Base-by-base conservation (phyloP, 2,888 invertebrate species). In the Rhamnusium bicolor region DNA sequence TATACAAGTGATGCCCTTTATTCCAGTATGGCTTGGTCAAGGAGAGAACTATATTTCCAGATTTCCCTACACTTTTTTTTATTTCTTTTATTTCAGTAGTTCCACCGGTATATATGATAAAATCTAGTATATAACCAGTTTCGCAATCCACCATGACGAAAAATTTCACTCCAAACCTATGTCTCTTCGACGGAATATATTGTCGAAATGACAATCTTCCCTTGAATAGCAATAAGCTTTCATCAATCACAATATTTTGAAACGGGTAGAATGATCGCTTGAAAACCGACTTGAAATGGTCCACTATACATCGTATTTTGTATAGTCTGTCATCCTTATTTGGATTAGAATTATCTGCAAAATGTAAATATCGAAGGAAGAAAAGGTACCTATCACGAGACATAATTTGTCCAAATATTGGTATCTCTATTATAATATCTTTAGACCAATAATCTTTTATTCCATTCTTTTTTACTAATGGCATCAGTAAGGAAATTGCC, bases 171-270 rank as follows among this genome's bases (percentile, higher is more conserved):
- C n/a, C 63, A 7, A 47, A n/a, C n/a, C n/a, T n/a, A n/a, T n/a
- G n/a, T n/a, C n/a, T n/a, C n/a, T n/a, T n/a, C n/a, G n/a, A n/a
- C n/a, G n/a, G n/a, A n/a, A n/a, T n/a, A n/a, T n/a, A n/a, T n/a
- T n/a, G n/a, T n/a, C n/a, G n/a, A n/a, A 63, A 47, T 32, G 46
- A 63, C 63, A 47, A 47, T 66, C 66, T 58, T 3, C 53, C 66
- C 40, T 51, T 66, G 53, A 66, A 66, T 14, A 66, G 54, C 14
- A 66, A 54, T 21, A 66, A 66, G 27, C 66, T 66, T 21, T 66
- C 66, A 66, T 66, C 66, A 14, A 66, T 47, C 3, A 47, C 47
- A 14, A 47, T 10, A 12, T 47, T 47, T 47, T 47, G 47, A 47
- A 47, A 47, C 14, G 47, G 47, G 14, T 47, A 47, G n/a, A 47